These are phyloP conservation scores for Lepidostoma basale DNA, from an alignment of 1,140 invertebrate species.

Conservation along the genomic window DNA sequence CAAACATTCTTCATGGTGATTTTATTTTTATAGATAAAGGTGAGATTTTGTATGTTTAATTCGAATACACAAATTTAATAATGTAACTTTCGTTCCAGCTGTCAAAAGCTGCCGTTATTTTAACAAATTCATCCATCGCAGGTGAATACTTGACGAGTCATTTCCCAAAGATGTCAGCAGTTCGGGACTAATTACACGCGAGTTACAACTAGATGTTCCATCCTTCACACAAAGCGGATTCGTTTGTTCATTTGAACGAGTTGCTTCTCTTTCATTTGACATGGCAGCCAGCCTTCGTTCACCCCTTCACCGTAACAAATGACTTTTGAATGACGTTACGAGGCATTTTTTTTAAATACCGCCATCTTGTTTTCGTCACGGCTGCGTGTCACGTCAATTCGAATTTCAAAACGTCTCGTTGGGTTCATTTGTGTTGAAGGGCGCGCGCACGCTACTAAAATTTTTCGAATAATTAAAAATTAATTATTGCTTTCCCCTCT, in stretches of 20 bases:
- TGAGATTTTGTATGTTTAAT: too few relatives aligned
- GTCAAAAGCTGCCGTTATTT: too few relatives aligned
- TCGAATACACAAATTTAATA: too few relatives aligned
- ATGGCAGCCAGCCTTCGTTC: not conserved
- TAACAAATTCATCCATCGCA: too few relatives aligned
- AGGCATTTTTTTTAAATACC: constrained; percentile 9
- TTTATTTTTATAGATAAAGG: too few relatives aligned
- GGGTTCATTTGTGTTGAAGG: not conserved
- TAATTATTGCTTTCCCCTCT: constrained; percentile 2
- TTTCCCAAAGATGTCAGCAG: too few relatives aligned
- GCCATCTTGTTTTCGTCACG: constrained; percentile 27
- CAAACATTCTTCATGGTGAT: too few relatives aligned
- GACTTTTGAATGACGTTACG: constrained; percentile 16
- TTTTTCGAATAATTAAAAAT: constrained; percentile 13
- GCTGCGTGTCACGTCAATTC: constrained; percentile 20
- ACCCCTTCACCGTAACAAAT: constrained; percentile 10
- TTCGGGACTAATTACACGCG: constrained; percentile 2
- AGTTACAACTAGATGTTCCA: constrained; percentile 6
- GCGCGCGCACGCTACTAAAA: not conserved
- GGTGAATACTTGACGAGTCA: too few relatives aligned
- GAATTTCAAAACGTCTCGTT: constrained; percentile 16
- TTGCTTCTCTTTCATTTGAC: not conserved
- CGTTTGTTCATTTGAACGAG: not conserved
- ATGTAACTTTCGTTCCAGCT: too few relatives aligned
- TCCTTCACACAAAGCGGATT: not conserved